Evolutionary conservation across 2,113 vertebrate species (phyloP).

Genomic region (Cichladusa arquata): DNA sequence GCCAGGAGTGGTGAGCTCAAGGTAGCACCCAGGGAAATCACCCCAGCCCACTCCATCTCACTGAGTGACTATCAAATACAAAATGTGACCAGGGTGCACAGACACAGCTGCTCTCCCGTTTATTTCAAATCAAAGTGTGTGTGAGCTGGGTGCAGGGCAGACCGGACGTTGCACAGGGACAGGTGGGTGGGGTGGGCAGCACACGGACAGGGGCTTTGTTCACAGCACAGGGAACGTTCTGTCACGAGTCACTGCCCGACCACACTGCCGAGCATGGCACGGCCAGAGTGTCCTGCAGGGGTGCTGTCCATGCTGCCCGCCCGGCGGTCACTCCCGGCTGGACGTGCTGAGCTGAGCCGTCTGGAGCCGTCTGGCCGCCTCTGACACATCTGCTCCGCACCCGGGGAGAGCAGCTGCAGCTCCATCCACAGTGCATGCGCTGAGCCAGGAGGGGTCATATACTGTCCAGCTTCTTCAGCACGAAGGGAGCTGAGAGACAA

Average conservation of each 20-base stretch:
- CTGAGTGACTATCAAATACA: background rate
- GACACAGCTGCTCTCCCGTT: conserved; percentile 4
- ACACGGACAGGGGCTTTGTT: background rate
- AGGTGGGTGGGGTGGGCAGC: background rate
- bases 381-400: background rate
- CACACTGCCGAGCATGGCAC: background rate
- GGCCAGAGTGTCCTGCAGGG: background rate
- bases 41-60: background rate
- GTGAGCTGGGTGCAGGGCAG: background rate
- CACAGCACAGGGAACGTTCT: background rate
- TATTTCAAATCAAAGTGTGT: background rate
- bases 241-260: background rate
- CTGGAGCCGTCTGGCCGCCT: background rate
- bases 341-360: background rate
- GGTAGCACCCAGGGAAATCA: background rate
- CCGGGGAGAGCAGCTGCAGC: conserved; percentile 11
- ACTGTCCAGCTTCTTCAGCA: conserved; percentile 95
- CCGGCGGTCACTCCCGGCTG: background rate
- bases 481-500: conserved; percentile 83
- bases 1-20: rapidly evolving
- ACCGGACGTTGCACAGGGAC: background rate
- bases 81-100: background rate
- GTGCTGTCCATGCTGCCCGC: background rate
- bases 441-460: conserved; percentile 75
- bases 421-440: background rate